These are phyloP conservation scores for Columba janthina DNA, from an alignment of 2,113 vertebrate species.

Conservation along the genomic window DNA sequence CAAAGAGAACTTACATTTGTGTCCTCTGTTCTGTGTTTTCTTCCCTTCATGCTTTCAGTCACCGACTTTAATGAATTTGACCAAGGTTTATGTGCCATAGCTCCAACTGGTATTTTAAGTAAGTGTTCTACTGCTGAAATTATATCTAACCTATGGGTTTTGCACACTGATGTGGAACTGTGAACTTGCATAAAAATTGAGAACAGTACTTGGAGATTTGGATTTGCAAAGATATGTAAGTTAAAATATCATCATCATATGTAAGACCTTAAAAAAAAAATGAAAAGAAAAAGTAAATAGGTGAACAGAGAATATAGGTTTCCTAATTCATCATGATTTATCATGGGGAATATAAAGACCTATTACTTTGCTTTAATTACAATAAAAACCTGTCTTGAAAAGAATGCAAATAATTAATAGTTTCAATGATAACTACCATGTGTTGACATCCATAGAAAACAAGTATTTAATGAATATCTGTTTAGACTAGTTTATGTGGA, in stretches of 20 bases:
- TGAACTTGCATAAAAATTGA: background rate
- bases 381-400: background rate
- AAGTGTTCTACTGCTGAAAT: background rate
- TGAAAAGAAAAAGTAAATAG: background rate
- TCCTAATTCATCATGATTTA: background rate
- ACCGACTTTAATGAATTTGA: background rate
- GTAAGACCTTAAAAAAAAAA: background rate
- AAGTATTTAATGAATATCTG: background rate
- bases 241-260: background rate
- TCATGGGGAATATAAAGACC: background rate
- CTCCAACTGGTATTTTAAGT: background rate
- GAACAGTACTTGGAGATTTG: background rate
- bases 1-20: background rate
- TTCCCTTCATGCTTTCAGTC: background rate
- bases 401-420: background rate
- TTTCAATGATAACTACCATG: background rate
- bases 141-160: background rate
- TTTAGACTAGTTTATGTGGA: background rate
- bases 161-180: background rate
- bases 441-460: background rate
- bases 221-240: background rate
- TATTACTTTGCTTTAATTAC: background rate
- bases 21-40: background rate
- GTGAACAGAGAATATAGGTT: background rate
- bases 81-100: background rate